Evolutionary conservation across 2,888 invertebrate species (phyloP).

Genomic region (Melanotus villosus): DNA sequence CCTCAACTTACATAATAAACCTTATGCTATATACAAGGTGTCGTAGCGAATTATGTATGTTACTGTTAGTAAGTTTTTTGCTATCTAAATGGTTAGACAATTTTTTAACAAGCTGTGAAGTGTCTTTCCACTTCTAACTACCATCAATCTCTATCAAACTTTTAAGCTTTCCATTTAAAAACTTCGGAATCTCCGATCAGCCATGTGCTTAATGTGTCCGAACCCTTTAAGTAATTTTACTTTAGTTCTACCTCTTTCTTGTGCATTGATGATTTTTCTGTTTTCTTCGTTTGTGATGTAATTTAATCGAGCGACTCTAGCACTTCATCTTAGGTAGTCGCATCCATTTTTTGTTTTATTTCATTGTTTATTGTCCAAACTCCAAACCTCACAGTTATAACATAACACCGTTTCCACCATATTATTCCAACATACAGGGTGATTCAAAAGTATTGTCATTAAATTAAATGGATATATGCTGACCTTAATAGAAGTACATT

Average conservation of each 20-base stretch:
- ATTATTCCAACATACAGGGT: background rate
- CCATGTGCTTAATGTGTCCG: background rate
- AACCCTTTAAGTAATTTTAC: background rate
- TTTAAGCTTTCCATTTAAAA: background rate
- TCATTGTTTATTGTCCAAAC: background rate
- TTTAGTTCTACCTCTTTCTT: background rate
- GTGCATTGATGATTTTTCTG: background rate
- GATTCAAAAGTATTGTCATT: too few species aligned
- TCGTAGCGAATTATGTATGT: too few species aligned
- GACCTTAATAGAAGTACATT: too few species aligned
- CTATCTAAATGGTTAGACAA: too few species aligned
- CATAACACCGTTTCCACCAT: background rate
- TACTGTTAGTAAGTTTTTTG: too few species aligned
- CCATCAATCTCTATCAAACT: too few species aligned
- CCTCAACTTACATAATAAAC: too few species aligned
- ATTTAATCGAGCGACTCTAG: background rate
- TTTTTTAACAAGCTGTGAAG: too few species aligned
- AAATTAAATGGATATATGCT: too few species aligned
- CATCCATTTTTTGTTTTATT: background rate
- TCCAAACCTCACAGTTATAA: too few species aligned
- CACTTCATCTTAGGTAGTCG: background rate
- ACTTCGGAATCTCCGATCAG: background rate
- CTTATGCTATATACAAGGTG: too few species aligned
- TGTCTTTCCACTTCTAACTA: too few species aligned
- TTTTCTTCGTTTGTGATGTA: constrained; percentile 4